Conservation (phyloP, 1,140 invertebrate species). For the Brachionus rubens region DNA sequence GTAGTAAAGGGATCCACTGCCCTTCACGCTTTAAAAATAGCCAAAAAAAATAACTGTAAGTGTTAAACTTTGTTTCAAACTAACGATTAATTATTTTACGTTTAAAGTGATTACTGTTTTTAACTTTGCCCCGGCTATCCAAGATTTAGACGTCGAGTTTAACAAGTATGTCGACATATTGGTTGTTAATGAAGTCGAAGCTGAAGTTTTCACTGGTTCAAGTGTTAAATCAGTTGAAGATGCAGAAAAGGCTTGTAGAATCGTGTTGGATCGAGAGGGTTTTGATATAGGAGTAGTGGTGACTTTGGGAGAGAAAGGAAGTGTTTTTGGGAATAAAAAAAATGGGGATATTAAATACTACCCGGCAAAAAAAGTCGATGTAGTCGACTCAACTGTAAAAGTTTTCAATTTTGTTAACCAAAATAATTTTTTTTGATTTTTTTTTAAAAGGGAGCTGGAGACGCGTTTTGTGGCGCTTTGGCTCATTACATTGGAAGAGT, state of each 20-base stretch:
- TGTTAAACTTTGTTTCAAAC: background rate
- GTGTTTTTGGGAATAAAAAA: slow-evolving; percentile 38
- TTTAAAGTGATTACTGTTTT: slow-evolving; percentile 31
- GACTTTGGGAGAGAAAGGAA: slow-evolving; percentile 39
- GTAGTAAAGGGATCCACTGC: slow-evolving; percentile 11
- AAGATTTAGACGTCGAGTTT: slow-evolving; percentile 9
- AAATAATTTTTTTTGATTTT: background rate
- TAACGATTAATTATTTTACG: background rate
- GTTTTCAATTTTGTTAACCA: too few relatives aligned
- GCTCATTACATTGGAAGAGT: slow-evolving; percentile 70
- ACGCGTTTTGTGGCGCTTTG: slow-evolving; percentile 84
- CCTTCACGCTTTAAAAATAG: slow-evolving; percentile 13
- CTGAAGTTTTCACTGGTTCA: slow-evolving; percentile 31
- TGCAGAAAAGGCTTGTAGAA: slow-evolving; percentile 11
- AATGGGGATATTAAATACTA: slow-evolving; percentile 20
- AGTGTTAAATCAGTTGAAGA: slow-evolving; percentile 8
- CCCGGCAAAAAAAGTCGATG: slow-evolving; percentile 19
- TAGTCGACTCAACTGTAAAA: slow-evolving; percentile 35
- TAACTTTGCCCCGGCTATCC: slow-evolving; percentile 35
- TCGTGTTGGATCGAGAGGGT: slow-evolving; percentile 14
- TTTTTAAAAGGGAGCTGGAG: slow-evolving; percentile 89
- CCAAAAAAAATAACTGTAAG: slow-evolving; percentile 28
- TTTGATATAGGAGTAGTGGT: slow-evolving; percentile 43
- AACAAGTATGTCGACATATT: slow-evolving; percentile 35
- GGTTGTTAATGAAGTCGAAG: slow-evolving; percentile 44